Evolutionary conservation across 2,797 vertebrate genomes (phyloP), one percentile per base, ranked within the genome.

Genomic region (Odontamblyopus lacepedii): DNA sequence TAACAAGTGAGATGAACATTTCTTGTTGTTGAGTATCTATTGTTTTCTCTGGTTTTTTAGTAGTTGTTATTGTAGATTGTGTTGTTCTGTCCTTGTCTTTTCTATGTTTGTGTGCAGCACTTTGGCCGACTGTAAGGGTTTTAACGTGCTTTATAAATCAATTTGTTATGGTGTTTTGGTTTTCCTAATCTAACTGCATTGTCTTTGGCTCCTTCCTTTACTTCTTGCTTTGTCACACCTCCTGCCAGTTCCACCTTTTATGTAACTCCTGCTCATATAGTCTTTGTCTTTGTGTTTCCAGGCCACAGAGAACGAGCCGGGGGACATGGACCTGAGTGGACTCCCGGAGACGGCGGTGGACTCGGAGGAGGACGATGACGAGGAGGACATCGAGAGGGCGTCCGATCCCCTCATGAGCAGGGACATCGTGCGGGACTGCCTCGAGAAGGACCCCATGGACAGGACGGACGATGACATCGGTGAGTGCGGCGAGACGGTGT

Each of bases 311-410:
- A 97, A 96, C 91, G 98, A 99, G 89, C 94, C 96, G 44, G 96
- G 98, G 70, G 98, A 99, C 93, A 99, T 99, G 98, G 98, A 99
- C 94, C 95, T 99, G 81, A 98, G 97, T 79, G 98, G 98, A 79
- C 92, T 99, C 85, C 97, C 97, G 4, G 98, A 99, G 92, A 98
- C 98, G 11, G 98, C 97, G 23, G 98, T 99, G 23, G 98, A 99
- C 91, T 99, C 98, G 0, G 98, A 99, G 81, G 98, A 99, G 67
- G 98, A 99, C 0, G 98, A 99, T 0, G 98, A 99, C 27, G 98
- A 99, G 85, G 98, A 99, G 91, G 98, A 99, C 80, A 98, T 98
- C 74, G 98, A 99, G 84, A 94, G 97, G 70, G 96, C 97, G 2
- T 98, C 98, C 0, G 97, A 99, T 82, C 97, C 98, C 69, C 95